Conservation (phyloP, 2,797 vertebrate species). For the Lophotriccus pileatus region DNA sequence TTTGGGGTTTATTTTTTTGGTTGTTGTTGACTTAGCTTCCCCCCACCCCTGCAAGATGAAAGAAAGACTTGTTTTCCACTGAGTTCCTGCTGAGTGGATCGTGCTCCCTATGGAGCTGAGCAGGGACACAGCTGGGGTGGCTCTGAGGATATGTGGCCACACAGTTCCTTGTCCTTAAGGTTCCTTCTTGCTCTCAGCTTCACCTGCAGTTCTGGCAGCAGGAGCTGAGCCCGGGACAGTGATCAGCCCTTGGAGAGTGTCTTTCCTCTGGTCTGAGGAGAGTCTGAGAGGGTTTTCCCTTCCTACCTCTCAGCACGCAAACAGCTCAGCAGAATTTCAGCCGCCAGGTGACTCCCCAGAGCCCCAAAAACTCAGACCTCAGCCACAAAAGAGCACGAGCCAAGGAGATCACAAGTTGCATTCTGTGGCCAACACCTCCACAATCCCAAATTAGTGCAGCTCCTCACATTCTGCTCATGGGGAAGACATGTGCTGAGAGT, state of each 20-base stretch:
- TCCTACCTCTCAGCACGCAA: background rate
- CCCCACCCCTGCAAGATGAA: background rate
- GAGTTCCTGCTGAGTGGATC: background rate
- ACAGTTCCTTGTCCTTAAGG: background rate
- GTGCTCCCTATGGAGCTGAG: accelerated
- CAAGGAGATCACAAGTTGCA: background rate
- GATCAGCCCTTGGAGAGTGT: background rate
- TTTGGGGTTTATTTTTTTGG: accelerated
- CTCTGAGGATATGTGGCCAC: accelerated
- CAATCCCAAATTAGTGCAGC: background rate
- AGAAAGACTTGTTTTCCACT: background rate
- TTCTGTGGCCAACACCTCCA: background rate
- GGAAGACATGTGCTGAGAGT: background rate
- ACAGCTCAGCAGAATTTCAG: accelerated
- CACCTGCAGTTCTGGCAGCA: background rate
- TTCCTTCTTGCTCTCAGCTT: background rate
- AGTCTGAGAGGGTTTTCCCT: background rate
- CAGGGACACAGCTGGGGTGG: background rate
- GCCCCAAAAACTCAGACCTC: background rate
- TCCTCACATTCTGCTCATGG: background rate
- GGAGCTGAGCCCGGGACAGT: background rate
- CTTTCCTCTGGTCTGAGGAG: background rate
- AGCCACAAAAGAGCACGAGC: background rate
- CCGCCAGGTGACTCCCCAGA: background rate
- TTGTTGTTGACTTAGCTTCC: accelerated